Base-by-base conservation (phyloP, 2,113 vertebrate genomes). In the Erythrocercus mccallii region DNA sequence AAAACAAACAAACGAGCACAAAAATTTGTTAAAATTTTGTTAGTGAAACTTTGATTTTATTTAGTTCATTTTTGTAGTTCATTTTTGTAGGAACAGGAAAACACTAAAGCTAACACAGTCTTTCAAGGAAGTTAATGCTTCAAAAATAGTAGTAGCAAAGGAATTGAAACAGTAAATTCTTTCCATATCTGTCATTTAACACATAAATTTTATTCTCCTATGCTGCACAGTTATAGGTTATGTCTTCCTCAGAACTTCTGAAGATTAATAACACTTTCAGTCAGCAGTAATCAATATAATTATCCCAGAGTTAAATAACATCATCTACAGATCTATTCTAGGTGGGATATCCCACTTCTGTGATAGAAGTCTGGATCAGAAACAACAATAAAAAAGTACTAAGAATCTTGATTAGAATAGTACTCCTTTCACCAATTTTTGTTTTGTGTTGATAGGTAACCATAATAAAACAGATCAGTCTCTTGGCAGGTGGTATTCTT, bases 1-100 rank as follows among this genome's bases (percentile, higher is more conserved):
- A 95, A 92, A 94, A 94, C 77, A 90, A 48, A 95, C 91, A 31
- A 94, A 10, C 81, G 82, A 84, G 81, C 56, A 93, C 71, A 86
- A 40, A 95, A 89, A 9, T 12, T 83, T 35, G 27, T 97, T 83
- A 97, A 33, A 80, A 18, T 90, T 80, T 94, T 93, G 9, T 90
- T 56, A 89, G 28, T 2, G 5, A 33, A 90, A 53, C 22, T 66
- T 68, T 48, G 27, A 25, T 76, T 88, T 71, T 71, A 18, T 16
- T 54, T 48, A 87, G 23, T 22, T 22, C 31, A 40, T 10, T n/a
- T n/a, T n/a, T n/a, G n/a, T n/a, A 66, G 30, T 31, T 82, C 5
- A 22, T 71, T 72, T 72, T 50, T 42, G 7, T 54, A 57, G 47
- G 27, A 86, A 57, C 5, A 50, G 19, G 28, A 71, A 62, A 93